Conservation (phyloP, 2,888 invertebrate species). For the Xanthia togata region DNA sequence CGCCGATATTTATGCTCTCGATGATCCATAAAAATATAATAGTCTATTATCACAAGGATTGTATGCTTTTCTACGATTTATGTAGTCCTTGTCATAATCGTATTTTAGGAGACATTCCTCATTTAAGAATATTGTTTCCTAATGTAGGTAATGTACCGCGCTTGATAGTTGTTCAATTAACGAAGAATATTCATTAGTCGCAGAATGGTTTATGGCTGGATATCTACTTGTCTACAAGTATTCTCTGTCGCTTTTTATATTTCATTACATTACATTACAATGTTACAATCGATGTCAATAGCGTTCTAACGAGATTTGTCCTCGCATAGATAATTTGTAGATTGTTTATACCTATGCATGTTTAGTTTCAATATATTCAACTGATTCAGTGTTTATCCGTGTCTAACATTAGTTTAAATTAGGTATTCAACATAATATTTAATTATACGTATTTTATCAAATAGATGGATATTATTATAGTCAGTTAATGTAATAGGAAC, state of each 20-base stretch:
- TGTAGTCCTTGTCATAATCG: constrained; percentile 65
- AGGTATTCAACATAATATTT: constrained; percentile 29
- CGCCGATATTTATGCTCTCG: constrained; percentile 70
- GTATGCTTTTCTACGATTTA: constrained; percentile 61
- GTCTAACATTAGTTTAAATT: constrained; percentile 35
- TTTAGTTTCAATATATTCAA: constrained; percentile 49
- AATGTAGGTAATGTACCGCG: constrained; percentile 30
- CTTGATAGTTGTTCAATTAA: constrained; percentile 40
- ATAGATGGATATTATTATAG: constrained; percentile 27
- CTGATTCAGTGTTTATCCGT: constrained; percentile 36
- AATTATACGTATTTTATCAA: constrained; percentile 26
- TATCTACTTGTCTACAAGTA: constrained; percentile 5
- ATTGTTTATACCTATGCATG: constrained; percentile 7
- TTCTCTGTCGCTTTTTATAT: constrained; percentile 22
- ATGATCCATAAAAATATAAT: constrained; percentile 73
- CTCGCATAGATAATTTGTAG: constrained; percentile 38
- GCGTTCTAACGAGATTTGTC: constrained; percentile 30
- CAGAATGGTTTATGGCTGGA: constrained; percentile 17
- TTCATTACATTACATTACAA: constrained; percentile 6
- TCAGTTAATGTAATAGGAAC: constrained; percentile 33
- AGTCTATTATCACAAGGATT: constrained; percentile 62
- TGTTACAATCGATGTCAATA: constrained; percentile 49
- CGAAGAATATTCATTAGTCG: constrained; percentile 23
- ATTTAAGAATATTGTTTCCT: constrained; percentile 35
- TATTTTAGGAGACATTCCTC: constrained; percentile 45